Conservation (phyloP, 1,140 invertebrate species). For the Heliconius eleuchia region DNA sequence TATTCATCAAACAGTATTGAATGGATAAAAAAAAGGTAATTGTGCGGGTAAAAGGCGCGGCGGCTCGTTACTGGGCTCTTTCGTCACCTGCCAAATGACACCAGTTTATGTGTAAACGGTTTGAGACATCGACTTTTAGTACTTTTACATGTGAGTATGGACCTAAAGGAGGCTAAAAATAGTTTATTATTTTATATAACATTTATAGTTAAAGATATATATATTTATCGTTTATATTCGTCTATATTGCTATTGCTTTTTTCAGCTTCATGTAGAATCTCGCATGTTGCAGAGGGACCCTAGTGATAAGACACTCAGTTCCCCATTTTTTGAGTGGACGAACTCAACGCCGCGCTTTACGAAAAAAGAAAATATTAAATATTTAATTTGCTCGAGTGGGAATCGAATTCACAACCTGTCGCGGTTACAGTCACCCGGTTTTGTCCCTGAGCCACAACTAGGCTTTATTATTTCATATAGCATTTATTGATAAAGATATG, state of each 20-base stretch:
- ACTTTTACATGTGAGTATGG: neutral
- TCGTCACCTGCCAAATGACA: slow-evolving; percentile 3
- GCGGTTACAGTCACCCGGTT: neutral
- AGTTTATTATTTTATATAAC: neutral
- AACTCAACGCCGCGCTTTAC: too few species aligned
- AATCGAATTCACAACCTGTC: neutral
- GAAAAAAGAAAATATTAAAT: neutral
- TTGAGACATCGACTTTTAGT: neutral
- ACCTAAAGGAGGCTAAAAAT: neutral
- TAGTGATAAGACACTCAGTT: too few species aligned
- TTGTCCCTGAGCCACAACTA: too few species aligned
- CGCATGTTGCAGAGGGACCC: too few species aligned
- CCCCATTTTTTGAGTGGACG: too few species aligned
- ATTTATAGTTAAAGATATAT: neutral
- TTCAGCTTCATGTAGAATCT: too few species aligned
- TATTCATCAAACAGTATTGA: slow-evolving; percentile 1
- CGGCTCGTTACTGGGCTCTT: neutral
- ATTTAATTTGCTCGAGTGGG: neutral
- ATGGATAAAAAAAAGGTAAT: neutral
- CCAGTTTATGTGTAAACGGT: slow-evolving; percentile 1
- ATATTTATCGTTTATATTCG: neutral
- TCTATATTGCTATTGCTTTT: too few species aligned
- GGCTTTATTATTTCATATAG: neutral
- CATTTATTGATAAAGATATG: neutral
- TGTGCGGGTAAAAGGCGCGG: neutral